Evolutionary conservation across 2,888 invertebrate genomes (phyloP).

Genomic region (Acronicta leporina): DNA sequence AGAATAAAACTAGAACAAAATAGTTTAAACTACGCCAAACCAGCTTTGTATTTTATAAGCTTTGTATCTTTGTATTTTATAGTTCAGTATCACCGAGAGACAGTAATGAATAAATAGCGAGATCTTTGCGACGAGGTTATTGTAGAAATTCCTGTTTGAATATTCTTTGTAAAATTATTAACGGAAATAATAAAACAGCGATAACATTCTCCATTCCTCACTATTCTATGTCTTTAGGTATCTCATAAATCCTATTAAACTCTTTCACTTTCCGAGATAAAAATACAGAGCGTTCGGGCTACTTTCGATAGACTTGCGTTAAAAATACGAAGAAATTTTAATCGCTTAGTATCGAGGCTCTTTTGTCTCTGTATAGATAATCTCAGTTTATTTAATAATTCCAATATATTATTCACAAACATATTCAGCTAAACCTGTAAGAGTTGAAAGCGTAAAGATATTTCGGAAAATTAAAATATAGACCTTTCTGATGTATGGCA

Average conservation of each 20-base stretch:
- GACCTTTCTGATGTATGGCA: too few relatives aligned
- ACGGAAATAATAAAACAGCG: constrained; percentile 14
- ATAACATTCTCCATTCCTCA: neutral
- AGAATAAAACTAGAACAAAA: constrained; percentile 23
- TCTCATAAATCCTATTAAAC: constrained; percentile 17
- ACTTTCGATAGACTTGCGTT: neutral
- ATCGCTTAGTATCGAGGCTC: too few relatives aligned
- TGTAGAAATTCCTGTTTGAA: too few relatives aligned
- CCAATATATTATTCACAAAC: too few relatives aligned
- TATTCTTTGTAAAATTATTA: too few relatives aligned
- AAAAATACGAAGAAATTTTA: too few relatives aligned
- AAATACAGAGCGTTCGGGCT: neutral
- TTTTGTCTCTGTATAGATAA: neutral
- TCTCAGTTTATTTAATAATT: neutral
- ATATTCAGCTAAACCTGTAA: too few relatives aligned
- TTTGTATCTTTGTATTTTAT: too few relatives aligned
- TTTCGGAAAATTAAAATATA: too few relatives aligned
- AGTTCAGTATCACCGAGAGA: constrained; percentile 22
- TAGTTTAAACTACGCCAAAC: constrained; percentile 29
- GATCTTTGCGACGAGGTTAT: too few relatives aligned
- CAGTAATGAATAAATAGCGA: constrained; percentile 37
- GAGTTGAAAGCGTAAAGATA: too few relatives aligned
- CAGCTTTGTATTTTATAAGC: constrained; percentile 37
- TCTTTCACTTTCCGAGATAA: neutral
- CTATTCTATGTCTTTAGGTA: constrained; percentile 6